Evolutionary conservation across 2,888 invertebrate species (phyloP).

Genomic region (Morinoia aosen): DNA sequence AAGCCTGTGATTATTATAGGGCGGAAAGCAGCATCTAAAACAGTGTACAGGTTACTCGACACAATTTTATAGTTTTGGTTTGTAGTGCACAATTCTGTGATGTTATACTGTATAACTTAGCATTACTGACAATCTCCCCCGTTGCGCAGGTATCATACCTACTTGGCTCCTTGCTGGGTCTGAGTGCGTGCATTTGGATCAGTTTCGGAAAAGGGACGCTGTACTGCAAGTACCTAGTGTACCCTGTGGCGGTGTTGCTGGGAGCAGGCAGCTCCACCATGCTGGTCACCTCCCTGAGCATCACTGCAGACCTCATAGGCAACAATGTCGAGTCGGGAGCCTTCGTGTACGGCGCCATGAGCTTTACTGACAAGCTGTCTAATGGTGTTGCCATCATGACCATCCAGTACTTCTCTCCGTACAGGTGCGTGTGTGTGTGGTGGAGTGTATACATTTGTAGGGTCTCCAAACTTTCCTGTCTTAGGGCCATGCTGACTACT

Average conservation of each 20-base stretch:
- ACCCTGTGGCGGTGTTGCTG: slow-evolving; percentile 80
- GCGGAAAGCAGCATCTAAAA: too few species aligned
- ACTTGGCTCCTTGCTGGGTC: slow-evolving; percentile 78
- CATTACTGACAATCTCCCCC: neutral
- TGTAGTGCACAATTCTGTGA: too few species aligned
- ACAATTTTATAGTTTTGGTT: too few species aligned
- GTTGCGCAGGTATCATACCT: slow-evolving; percentile 76
- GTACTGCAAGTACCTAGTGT: slow-evolving; percentile 78
- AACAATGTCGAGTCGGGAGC: slow-evolving; percentile 88
- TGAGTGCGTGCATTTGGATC: slow-evolving; percentile 70
- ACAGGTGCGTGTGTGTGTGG: slow-evolving; percentile 58
- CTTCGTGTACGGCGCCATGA: slow-evolving; percentile 92
- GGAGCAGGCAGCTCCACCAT: slow-evolving; percentile 87
- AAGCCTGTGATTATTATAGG: too few species aligned
- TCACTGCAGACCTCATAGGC: slow-evolving; percentile 91
- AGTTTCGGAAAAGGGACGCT: slow-evolving; percentile 76
- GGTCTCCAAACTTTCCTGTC: neutral
- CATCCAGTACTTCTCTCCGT: slow-evolving; percentile 83
- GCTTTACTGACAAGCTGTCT: slow-evolving; percentile 91
- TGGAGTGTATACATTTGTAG: too few species aligned
- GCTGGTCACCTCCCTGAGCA: slow-evolving; percentile 87
- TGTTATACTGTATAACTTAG: too few species aligned
- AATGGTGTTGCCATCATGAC: slow-evolving; percentile 89
- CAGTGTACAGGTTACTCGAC: too few species aligned
- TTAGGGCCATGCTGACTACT: too few species aligned